Conservation (phyloP, 2,113 vertebrate species). For the Nyctereutes procyonoides region DNA sequence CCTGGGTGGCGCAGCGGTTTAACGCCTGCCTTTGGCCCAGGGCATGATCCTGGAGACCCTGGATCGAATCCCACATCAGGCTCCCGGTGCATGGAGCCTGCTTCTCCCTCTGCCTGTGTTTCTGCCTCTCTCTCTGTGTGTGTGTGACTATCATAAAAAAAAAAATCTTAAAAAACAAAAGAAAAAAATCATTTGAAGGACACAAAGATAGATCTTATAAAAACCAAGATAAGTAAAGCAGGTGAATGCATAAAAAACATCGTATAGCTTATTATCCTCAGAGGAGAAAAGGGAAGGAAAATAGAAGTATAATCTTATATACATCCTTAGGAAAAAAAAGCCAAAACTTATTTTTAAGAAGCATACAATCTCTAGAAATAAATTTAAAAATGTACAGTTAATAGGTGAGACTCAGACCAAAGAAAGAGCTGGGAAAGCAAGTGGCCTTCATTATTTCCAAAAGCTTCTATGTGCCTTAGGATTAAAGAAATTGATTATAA, state of each 20-base stretch:
- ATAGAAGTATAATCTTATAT: neutral
- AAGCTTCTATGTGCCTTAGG: slow-evolving; percentile 67
- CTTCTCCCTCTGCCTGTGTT: too few relatives aligned
- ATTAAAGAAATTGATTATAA: slow-evolving; percentile 83
- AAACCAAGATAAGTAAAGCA: slow-evolving; percentile 31
- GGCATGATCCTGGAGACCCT: too few relatives aligned
- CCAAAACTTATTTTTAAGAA: slow-evolving; percentile 43
- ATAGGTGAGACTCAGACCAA: slow-evolving; percentile 23
- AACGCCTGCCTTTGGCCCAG: too few relatives aligned
- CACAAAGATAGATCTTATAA: neutral
- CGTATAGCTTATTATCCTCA: neutral
- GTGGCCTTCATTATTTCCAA: slow-evolving; percentile 83
- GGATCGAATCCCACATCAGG: too few relatives aligned
- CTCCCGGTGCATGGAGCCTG: too few relatives aligned
- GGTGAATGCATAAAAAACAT: neutral
- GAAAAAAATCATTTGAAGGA: neutral
- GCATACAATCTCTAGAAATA: neutral
- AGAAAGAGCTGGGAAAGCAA: slow-evolving; percentile 70
- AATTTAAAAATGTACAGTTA: slow-evolving; percentile 55
- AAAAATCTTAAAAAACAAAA: neutral
- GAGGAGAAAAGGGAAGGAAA: neutral
- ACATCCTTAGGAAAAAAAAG: slow-evolving; percentile 14
- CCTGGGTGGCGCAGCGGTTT: too few relatives aligned
- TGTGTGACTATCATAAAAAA: too few relatives aligned
- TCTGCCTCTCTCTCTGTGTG: too few relatives aligned